Conservation (phyloP, 2,888 invertebrate species). For the Atrina japonica region DNA sequence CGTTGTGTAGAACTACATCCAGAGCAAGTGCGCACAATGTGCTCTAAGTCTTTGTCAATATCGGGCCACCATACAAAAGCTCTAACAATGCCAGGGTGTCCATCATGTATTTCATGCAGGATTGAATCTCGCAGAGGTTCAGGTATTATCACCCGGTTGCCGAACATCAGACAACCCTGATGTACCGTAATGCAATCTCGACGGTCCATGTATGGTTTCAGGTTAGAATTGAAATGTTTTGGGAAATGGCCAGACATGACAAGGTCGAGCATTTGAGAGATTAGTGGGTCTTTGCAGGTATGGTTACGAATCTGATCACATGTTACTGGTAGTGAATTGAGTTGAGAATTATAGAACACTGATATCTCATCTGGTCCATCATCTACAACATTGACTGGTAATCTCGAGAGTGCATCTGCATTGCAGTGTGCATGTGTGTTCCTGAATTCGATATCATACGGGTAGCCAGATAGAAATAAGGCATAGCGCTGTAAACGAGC, state of each 20-base stretch:
- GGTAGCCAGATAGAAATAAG: constrained; percentile 70
- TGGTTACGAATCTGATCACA: constrained; percentile 1
- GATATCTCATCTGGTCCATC: neutral
- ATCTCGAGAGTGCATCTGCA: constrained; percentile 72
- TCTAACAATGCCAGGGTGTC: constrained; percentile 46
- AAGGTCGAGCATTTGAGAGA: constrained; percentile 27
- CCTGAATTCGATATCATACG: constrained; percentile 70
- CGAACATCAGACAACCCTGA: constrained; percentile 41
- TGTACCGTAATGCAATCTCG: constrained; percentile 8
- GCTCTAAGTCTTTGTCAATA: constrained; percentile 50
- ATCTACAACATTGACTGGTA: constrained; percentile 37
- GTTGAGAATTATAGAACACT: constrained; percentile 12
- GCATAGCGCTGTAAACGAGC: constrained; percentile 67
- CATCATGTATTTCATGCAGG: constrained; percentile 29
- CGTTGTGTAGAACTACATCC: constrained; percentile 39
- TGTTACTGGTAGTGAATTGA: constrained; percentile 2
- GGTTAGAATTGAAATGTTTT: neutral
- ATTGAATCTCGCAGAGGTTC: constrained; percentile 3
- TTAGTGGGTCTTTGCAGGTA: constrained; percentile 6
- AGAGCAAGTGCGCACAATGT: constrained; percentile 47
- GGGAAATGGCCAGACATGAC: constrained; percentile 27
- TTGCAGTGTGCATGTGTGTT: constrained; percentile 59
- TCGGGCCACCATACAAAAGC: constrained; percentile 67
- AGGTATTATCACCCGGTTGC: constrained; percentile 31
- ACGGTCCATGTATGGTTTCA: constrained; percentile 1